Base-by-base conservation (phyloP, 92 coral and sea anemone genomes). In the Phenganax stokvisi region DNA sequence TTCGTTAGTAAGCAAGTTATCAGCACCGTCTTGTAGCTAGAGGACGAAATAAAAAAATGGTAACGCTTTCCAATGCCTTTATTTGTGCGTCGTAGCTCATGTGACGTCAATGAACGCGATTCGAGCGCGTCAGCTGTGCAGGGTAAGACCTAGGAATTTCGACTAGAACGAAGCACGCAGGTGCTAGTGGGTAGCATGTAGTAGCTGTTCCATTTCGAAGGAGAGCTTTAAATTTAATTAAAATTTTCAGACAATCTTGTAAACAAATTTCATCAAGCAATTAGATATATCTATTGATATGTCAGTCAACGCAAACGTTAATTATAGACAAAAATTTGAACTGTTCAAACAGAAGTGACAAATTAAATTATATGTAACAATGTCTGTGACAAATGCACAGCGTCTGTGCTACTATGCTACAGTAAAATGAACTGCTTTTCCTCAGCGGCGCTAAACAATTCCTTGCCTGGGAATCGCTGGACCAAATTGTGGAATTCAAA, bases 11-110 rank as follows among this genome's bases (percentile, higher is more conserved):
- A 96, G 89, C 9, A 96, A 89, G 55, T 96, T 93, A 77, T 96
- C 96, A 31, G 97, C 99, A 57, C 99, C 99, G 89, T 96, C 99
- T 69, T 83, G 81, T 81, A 89, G 88, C 99, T 93, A 47, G 12
- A 60, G 55, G 31, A 29, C 56, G 65, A 82, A 13, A 81, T 20
- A 0, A 53, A 6, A 16, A 57, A 8, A 56, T 76, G 12, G 25
- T 30, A n/a, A 76, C 55, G 62, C 47, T 37, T 5, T 37, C 47
- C 47, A 37, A 37, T 37, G 47, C 47, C 47, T 37, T 2, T 5
- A 37, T 5, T 37, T 37, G 47, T 37, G 5, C 47, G 47, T 37
- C 47, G 25, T 20, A 37, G 47, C 47, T 37, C 47, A 1, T 37
- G 47, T 37, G 47, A 37, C 5, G 47, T 37, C 47, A 37, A 5